Conservation (phyloP, 2,888 invertebrate genomes). For the Caenorhabditis wallacei region DNA sequence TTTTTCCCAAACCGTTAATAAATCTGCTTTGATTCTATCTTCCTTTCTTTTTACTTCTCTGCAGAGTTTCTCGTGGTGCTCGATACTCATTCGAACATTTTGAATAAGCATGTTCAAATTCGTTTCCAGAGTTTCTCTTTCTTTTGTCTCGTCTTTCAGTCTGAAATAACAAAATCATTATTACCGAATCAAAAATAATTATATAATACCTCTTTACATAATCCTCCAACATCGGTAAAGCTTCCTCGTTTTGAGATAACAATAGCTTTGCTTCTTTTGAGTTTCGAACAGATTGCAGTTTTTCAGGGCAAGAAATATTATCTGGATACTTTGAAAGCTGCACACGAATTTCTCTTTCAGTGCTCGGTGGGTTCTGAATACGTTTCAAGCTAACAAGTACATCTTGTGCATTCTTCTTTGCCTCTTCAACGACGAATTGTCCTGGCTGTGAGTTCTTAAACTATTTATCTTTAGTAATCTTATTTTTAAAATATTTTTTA, state of each 20-base stretch:
- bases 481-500: background rate
- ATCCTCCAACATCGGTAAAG: slow-evolving; percentile 67
- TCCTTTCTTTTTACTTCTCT: slow-evolving; percentile 68
- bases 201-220: slow-evolving; percentile 64
- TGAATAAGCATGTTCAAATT: slow-evolving; percentile 66
- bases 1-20: slow-evolving; percentile 45
- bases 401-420: slow-evolving; percentile 69
- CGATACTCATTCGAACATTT: slow-evolving; percentile 66
- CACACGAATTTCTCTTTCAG: slow-evolving; percentile 77
- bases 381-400: slow-evolving; percentile 71
- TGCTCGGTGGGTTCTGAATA: slow-evolving; percentile 78
- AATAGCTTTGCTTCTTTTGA: slow-evolving; percentile 68
- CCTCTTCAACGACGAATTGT: slow-evolving; percentile 53
- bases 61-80: slow-evolving; percentile 65
- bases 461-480: background rate
- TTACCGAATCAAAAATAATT: background rate
- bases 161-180: slow-evolving; percentile 14
- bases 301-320: slow-evolving; percentile 63
- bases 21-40: slow-evolving; percentile 63
- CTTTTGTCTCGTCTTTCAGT: slow-evolving; percentile 66
- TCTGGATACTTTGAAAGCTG: slow-evolving; percentile 66
- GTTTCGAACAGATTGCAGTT: slow-evolving; percentile 62
- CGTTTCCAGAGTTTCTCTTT: slow-evolving; percentile 66
- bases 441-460: slow-evolving; percentile 35
- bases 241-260: slow-evolving; percentile 62